These are phyloP conservation scores for Girardinichthys multiradiatus DNA, from an alignment of 2,113 vertebrate species.

Conservation along the genomic window DNA sequence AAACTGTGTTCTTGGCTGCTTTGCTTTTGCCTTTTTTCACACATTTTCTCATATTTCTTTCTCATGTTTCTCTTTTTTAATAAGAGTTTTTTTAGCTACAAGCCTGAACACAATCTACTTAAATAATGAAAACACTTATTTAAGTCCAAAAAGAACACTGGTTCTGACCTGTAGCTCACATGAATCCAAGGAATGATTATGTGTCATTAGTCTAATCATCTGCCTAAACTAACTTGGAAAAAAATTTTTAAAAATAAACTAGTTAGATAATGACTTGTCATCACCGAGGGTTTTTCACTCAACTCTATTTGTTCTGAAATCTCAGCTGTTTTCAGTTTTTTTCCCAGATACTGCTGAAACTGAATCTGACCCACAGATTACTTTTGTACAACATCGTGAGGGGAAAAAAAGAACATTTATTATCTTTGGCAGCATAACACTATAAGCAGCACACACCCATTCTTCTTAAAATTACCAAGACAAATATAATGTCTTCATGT, in stretches of 20 bases:
- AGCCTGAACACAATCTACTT: background rate
- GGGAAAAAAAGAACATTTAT: background rate
- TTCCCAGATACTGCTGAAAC: constrained; percentile 15
- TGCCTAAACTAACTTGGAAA: background rate
- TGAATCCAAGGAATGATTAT: constrained; percentile 1
- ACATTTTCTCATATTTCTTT: background rate
- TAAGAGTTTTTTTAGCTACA: no score
- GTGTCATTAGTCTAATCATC: constrained; percentile 2
- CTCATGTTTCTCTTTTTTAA: background rate
- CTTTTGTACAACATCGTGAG: constrained; percentile 15
- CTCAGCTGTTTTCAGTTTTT: constrained; percentile 17
- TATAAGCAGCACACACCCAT: constrained; percentile 10
- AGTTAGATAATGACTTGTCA: background rate
- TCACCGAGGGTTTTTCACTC: background rate
- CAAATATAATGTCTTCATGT: background rate
- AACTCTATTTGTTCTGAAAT: constrained; percentile 1
- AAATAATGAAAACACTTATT: background rate
- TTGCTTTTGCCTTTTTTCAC: background rate
- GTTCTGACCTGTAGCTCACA: background rate
- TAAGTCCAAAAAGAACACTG: background rate
- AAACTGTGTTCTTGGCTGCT: background rate
- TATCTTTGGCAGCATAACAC: constrained; percentile 18
- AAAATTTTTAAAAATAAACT: background rate
- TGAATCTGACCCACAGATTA: background rate
- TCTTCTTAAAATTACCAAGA: background rate